Conservation (phyloP, 2,113 vertebrate species). For the Lucifuga dentata region DNA sequence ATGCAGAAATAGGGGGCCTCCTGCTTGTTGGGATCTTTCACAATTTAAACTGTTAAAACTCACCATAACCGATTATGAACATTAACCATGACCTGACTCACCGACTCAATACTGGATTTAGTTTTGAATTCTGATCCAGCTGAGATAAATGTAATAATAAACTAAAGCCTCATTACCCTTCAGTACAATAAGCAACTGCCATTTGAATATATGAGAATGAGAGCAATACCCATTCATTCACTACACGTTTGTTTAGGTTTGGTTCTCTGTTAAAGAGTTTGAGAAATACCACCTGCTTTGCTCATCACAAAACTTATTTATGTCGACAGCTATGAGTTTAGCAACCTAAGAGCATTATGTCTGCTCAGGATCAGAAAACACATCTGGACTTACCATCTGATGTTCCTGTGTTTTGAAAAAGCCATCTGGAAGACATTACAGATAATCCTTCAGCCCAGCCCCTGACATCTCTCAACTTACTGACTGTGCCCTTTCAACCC, state of each 20-base stretch:
- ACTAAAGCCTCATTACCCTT: constrained; percentile 47
- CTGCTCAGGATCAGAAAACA: constrained; percentile 71
- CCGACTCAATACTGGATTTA: constrained; percentile 19
- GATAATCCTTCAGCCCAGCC: constrained; percentile 63
- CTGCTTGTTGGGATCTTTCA: neutral
- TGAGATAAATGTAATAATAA: constrained; percentile 57
- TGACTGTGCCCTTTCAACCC: constrained; percentile 57
- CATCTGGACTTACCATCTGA: constrained; percentile 75
- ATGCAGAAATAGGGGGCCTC: neutral
- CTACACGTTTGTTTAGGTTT: constrained; percentile 63
- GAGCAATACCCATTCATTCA: constrained; percentile 43
- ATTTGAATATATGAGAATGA: constrained; percentile 37
- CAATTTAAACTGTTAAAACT: constrained; percentile 5
- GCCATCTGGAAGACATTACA: constrained; percentile 73
- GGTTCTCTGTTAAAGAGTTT: constrained; percentile 61
- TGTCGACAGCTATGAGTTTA: constrained; percentile 71
- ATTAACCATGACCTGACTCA: neutral
- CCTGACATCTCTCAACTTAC: constrained; percentile 67
- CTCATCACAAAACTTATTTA: constrained; percentile 74
- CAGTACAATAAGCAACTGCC: constrained; percentile 59
- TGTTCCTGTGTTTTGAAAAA: constrained; percentile 69
- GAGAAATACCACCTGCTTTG: constrained; percentile 70
- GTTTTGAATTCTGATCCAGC: constrained; percentile 43
- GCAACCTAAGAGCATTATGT: constrained; percentile 70
- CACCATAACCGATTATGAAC: neutral